phyloP scores from a whole-genome alignment of 2,113 vertebrate genomes.

The Corythornis cristatus region DNA sequence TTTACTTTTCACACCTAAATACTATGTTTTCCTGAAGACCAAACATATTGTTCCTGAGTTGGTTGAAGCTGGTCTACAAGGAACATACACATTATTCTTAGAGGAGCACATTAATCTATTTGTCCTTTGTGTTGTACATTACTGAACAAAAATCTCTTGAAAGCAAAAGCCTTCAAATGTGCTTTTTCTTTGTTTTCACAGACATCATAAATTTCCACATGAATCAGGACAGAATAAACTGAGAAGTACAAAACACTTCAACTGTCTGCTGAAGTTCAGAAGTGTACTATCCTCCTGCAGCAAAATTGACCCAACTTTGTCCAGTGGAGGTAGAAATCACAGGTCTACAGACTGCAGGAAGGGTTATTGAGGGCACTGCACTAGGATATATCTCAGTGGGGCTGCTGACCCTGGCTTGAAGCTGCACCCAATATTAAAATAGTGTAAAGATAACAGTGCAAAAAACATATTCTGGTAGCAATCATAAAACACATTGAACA shows the following conservation, averaged over 20 bases:
- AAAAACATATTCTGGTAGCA: neutral
- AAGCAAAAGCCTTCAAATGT: neutral
- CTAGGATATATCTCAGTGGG: neutral
- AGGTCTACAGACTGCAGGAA: neutral
- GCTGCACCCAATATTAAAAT: neutral
- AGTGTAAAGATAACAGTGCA: neutral
- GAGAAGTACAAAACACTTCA: neutral
- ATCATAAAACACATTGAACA: neutral
- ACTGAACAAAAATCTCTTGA: neutral
- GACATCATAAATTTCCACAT: neutral
- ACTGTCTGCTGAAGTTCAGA: neutral
- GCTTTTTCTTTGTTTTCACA: neutral
- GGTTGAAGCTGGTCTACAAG: neutral
- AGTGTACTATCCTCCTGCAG: neutral
- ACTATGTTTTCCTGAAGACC: neutral
- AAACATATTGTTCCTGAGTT: neutral
- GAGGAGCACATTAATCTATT: neutral
- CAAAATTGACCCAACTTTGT: neutral
- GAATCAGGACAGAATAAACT: neutral
- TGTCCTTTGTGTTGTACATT: neutral
- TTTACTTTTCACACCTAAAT: neutral
- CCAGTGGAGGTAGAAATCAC: neutral
- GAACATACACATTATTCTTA: neutral
- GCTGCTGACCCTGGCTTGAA: neutral
- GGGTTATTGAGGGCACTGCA: neutral